A percentile compares a stretch with the other conserved stretches of the same genome.
Conservation (phyloP, 2,113 vertebrate genomes). For the Tor tambroides region DNA sequence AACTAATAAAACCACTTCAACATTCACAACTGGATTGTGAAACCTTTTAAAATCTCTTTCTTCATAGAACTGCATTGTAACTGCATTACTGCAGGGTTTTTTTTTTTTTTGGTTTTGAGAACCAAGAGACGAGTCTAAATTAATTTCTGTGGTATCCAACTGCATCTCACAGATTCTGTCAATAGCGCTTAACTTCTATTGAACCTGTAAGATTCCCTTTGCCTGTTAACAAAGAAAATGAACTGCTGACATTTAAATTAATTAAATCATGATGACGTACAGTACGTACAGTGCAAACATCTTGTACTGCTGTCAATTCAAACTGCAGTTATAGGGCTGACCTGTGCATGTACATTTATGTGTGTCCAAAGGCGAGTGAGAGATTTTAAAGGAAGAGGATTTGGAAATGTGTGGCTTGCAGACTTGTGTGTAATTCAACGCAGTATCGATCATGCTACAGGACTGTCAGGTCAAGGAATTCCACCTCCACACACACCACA, state of each 20-base stretch:
- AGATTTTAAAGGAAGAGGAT: neutral
- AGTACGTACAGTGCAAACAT: constrained; percentile 14
- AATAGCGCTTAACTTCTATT: neutral
- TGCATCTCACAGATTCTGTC: constrained; percentile 4
- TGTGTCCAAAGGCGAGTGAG: neutral
- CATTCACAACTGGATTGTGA: neutral
- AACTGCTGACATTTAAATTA: constrained; percentile 28
- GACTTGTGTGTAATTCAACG: constrained; percentile 24
- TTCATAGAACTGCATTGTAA: neutral
- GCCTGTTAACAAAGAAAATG: neutral
- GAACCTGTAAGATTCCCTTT: neutral
- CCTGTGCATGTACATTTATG: constrained; percentile 2
- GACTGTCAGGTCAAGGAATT: constrained; percentile 42
- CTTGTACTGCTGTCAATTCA: neutral
- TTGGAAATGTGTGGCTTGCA: constrained; percentile 64
- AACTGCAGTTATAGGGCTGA: constrained; percentile 30
- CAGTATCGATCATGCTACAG: constrained; percentile 46
- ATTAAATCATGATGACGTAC: neutral
- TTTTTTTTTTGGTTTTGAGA: neutral
- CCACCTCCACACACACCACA: constrained; percentile 31
- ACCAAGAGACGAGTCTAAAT: neutral
- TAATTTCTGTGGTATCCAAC: neutral
- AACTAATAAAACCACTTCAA: neutral
- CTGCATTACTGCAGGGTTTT: neutral
- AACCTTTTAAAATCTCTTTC: neutral